Evolutionary conservation across 2,113 vertebrate genomes (phyloP).

Genomic region (Danio rerio): DNA sequence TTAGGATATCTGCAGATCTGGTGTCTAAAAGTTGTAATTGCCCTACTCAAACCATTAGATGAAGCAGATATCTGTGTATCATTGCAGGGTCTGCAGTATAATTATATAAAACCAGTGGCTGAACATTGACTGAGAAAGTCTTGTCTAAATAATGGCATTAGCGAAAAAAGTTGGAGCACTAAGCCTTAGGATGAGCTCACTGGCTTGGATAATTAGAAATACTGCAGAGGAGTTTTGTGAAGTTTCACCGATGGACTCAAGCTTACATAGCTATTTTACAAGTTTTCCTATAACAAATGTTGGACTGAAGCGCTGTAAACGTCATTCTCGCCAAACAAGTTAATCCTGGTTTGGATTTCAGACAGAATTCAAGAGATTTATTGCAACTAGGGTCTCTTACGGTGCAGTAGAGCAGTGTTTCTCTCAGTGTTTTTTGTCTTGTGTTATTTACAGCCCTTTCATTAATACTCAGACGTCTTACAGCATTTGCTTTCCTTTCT

Average conservation of each 20-base stretch:
- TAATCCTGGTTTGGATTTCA: constrained; percentile 15
- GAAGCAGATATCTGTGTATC: background rate
- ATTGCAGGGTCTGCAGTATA: constrained; percentile 5
- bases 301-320: background rate
- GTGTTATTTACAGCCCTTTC: background rate
- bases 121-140: constrained; percentile 1
- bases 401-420: background rate
- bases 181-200: constrained; percentile 2
- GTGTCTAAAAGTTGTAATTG: background rate
- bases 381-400: background rate
- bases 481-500: background rate
- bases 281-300: background rate
- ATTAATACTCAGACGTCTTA: background rate
- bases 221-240: background rate
- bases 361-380: background rate
- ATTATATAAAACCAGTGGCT: background rate
- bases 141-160: constrained; percentile 4
- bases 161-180: background rate
- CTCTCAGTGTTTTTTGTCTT: background rate
- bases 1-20: background rate
- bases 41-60: background rate
- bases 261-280: background rate
- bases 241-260: background rate
- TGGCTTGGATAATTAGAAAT: constrained; percentile 18
- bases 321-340: constrained; percentile 1